A percentile compares a stretch with the other conserved stretches of the same genome.
These are phyloP conservation scores for Clarias batrachus DNA, from an alignment of 2,113 vertebrate genomes.

Conservation along the genomic window DNA sequence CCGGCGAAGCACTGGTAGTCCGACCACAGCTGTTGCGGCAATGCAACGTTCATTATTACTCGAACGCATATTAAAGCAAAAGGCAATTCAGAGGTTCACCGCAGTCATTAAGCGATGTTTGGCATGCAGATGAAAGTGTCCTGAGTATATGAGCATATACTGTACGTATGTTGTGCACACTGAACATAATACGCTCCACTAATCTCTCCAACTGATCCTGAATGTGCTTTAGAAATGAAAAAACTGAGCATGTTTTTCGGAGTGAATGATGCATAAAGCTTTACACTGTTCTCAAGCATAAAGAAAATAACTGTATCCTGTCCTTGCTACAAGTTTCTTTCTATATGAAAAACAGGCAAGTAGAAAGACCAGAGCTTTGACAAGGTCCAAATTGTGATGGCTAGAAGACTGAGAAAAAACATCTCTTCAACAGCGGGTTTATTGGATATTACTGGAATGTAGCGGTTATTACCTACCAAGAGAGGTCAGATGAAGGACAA, in stretches of 20 bases:
- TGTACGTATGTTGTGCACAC: too few species aligned
- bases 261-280: background rate
- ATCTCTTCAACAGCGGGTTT: too few species aligned
- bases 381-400: too few species aligned
- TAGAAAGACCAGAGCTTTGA: too few species aligned
- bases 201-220: background rate
- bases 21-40: constrained; percentile 37
- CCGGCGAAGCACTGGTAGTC: constrained; percentile 38
- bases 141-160: constrained; percentile 2
- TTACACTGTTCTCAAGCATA: background rate
- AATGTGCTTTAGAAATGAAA: background rate
- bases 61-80: constrained; percentile 21
- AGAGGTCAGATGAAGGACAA: too few species aligned
- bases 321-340: background rate
- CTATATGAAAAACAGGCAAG: background rate
- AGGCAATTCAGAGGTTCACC: constrained; percentile 29
- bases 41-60: constrained; percentile 24
- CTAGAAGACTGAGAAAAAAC: too few species aligned
- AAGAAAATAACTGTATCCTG: background rate
- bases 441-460: too few species aligned
- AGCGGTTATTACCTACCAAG: too few species aligned
- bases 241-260: background rate
- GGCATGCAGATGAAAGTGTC: constrained; percentile 15
- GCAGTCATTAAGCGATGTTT: constrained; percentile 30
- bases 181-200: constrained; percentile 5